A percentile compares a stretch with the other conserved stretches of the same genome.
Evolutionary conservation across 2,113 vertebrate genomes (phyloP).

Genomic region (Kryptolebias marmoratus): DNA sequence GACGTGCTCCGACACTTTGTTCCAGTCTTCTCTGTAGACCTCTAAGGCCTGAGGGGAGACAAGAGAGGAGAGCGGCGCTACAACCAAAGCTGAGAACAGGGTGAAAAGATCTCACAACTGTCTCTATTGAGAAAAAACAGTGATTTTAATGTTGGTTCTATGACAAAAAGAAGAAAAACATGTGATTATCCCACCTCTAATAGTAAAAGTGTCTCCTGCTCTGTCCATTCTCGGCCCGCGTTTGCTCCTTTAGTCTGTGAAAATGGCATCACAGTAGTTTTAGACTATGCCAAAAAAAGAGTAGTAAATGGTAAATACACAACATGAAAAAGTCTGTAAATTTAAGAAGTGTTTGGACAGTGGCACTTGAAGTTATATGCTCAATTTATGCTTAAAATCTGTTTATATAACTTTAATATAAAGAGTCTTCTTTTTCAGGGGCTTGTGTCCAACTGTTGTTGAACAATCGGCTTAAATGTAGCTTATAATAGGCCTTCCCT

Average conservation of each 20-base stretch:
- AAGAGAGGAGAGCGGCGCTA: neutral
- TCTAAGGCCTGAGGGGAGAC: constrained; percentile 86
- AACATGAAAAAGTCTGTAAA: too few relatives aligned
- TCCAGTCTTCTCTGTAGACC: constrained; percentile 99
- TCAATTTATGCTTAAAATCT: too few relatives aligned
- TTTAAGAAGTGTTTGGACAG: too few relatives aligned
- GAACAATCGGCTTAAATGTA: too few relatives aligned
- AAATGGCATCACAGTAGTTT: neutral
- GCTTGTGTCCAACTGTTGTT: too few relatives aligned
- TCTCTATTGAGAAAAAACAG: too few relatives aligned
- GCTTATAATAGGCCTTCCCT: too few relatives aligned
- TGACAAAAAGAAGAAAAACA: neutral
- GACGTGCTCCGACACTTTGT: constrained; percentile 97
- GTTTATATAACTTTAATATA: too few relatives aligned
- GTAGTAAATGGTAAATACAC: too few relatives aligned
- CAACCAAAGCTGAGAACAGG: neutral
- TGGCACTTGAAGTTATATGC: too few relatives aligned
- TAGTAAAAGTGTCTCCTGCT: constrained; percentile 94
- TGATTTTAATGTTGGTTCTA: neutral
- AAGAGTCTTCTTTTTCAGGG: too few relatives aligned
- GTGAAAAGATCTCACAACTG: neutral
- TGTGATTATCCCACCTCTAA: constrained; percentile 83
- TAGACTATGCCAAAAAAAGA: neutral
- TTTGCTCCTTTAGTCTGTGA: constrained; percentile 92
- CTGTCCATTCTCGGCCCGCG: constrained; percentile 95